Evolutionary conservation across 1,140 invertebrate species (phyloP).

Genomic region (Microplitis mediator): DNA sequence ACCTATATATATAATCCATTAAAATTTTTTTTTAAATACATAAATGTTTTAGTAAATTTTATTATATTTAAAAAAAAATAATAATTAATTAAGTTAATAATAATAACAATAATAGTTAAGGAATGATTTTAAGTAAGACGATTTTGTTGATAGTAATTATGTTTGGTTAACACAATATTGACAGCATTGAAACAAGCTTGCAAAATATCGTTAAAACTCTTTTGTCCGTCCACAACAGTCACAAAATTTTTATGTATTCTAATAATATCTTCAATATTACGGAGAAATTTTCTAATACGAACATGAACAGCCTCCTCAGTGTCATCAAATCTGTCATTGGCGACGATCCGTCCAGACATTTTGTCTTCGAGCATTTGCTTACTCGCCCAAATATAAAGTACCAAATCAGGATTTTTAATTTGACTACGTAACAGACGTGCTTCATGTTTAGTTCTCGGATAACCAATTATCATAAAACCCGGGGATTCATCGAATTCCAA

Average conservation of each 20-base stretch:
- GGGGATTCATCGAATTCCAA: conserved; percentile 24
- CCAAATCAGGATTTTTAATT: conserved; percentile 33
- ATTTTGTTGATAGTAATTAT: not conserved
- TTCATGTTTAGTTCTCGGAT: conserved; percentile 41
- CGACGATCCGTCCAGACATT: conserved; percentile 19
- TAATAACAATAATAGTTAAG: no score
- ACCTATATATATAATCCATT: not conserved
- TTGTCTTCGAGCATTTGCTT: conserved; percentile 33
- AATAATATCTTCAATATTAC: conserved; percentile 24
- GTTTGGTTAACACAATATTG: conserved; percentile 1
- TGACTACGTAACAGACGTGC: conserved; percentile 36
- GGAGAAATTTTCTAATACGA: conserved; percentile 37
- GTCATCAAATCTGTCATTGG: conserved; percentile 36
- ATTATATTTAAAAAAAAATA: not conserved
- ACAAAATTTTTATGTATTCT: conserved; percentile 32
- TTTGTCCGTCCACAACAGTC: conserved; percentile 34
- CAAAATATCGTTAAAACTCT: conserved; percentile 32
- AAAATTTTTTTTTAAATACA: no score
- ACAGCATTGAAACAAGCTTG: conserved; percentile 1
- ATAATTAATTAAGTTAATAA: not conserved
- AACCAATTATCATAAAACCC: conserved; percentile 45
- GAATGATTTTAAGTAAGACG: no score
- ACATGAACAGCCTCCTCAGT: conserved; percentile 25
- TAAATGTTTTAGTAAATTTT: not conserved
- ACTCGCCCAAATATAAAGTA: conserved; percentile 35